These are phyloP conservation scores for Rhinoderma darwinii DNA, from an alignment of 2,113 vertebrate species.

Conservation along the genomic window DNA sequence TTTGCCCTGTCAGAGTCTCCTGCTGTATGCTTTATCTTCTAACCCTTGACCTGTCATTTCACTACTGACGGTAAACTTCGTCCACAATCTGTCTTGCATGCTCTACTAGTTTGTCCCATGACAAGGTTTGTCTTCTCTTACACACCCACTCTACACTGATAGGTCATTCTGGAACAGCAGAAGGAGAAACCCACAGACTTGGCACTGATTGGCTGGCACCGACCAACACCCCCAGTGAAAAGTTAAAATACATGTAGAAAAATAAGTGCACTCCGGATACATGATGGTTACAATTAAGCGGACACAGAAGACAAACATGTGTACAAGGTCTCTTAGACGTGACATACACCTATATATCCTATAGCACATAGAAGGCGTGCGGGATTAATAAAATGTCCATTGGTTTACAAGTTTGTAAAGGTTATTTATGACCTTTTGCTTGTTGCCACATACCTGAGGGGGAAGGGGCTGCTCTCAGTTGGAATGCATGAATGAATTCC, in stretches of 20 bases:
- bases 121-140: constrained; percentile 24
- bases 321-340: not conserved
- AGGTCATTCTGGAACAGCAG: constrained; percentile 16
- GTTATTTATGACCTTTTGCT: not conserved
- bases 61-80: constrained; percentile 21
- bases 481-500: not conserved
- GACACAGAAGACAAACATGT: not conserved
- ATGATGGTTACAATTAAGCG: constrained; percentile 6
- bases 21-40: not conserved
- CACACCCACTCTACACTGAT: not conserved
- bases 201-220: constrained; percentile 20
- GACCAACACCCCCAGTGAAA: constrained; percentile 47
- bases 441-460: not conserved
- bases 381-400: not conserved
- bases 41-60: constrained; percentile 33
- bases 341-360: not conserved
- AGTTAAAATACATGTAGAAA: constrained; percentile 37
- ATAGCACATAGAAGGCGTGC: too few relatives aligned
- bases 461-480: not conserved
- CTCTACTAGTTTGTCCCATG: constrained; percentile 5
- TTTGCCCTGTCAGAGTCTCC: not conserved
- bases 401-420: not conserved
- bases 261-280: not conserved
- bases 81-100: constrained; percentile 9
- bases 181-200: constrained; percentile 31